These are phyloP conservation scores for Scarus forsteni DNA, from an alignment of 2,797 vertebrate genomes.

Conservation along the genomic window DNA sequence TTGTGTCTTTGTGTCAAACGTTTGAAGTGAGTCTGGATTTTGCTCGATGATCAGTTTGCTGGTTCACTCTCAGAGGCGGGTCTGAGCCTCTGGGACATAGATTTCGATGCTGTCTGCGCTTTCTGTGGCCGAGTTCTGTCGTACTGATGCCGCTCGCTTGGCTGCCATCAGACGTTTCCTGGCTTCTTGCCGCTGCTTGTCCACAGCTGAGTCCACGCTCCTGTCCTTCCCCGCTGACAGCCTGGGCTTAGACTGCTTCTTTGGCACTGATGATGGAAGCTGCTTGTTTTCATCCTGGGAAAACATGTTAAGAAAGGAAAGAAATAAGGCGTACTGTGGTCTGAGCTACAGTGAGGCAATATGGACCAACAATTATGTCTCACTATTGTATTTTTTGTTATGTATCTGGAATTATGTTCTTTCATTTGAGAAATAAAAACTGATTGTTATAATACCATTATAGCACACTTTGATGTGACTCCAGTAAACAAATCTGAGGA, in stretches of 20 bases:
- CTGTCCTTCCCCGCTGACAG: slow-evolving; percentile 91
- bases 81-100: slow-evolving; percentile 98
- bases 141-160: slow-evolving; percentile 94
- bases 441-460: too few relatives aligned
- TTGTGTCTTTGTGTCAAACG: slow-evolving; percentile 58
- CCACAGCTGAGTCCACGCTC: slow-evolving; percentile 89
- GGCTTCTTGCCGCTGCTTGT: slow-evolving; percentile 98
- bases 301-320: slow-evolving; percentile 10
- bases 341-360: background rate
- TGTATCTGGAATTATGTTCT: too few relatives aligned
- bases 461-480: too few relatives aligned
- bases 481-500: too few relatives aligned
- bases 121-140: slow-evolving; percentile 98
- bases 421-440: too few relatives aligned
- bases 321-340: slow-evolving; percentile 5
- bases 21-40: slow-evolving; percentile 45
- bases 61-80: slow-evolving; percentile 91
- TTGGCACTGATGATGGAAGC: slow-evolving; percentile 92
- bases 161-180: slow-evolving; percentile 97
- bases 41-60: slow-evolving; percentile 36
- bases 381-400: too few relatives aligned
- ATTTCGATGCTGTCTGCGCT: slow-evolving; percentile 99
- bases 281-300: slow-evolving; percentile 92
- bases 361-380: too few relatives aligned
- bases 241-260: slow-evolving; percentile 94